These are phyloP conservation scores for Opisthocomus hoazin DNA, from an alignment of 2,113 vertebrate species.

Conservation along the genomic window DNA sequence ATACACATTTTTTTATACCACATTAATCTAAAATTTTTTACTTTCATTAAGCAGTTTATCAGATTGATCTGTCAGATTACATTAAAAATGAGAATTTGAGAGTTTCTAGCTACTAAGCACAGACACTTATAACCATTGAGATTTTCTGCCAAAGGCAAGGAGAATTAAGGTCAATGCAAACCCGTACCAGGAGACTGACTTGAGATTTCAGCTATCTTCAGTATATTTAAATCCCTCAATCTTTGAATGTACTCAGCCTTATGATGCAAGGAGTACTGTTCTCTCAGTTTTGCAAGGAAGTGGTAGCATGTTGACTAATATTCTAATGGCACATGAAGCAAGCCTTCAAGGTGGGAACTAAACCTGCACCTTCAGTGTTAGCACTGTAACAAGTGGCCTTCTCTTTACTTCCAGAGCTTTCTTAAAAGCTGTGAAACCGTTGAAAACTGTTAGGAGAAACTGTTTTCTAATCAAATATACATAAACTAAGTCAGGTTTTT, in stretches of 20 bases:
- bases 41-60: background rate
- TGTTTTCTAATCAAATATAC: background rate
- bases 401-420: background rate
- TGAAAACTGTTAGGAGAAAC: background rate
- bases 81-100: background rate
- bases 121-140: background rate
- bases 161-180: background rate
- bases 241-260: background rate
- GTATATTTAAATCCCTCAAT: background rate
- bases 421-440: background rate
- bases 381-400: background rate
- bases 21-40: background rate
- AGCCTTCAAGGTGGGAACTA: background rate
- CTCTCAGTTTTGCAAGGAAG: background rate
- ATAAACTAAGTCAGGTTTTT: background rate
- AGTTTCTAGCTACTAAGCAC: background rate
- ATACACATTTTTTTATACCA: background rate
- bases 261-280: background rate
- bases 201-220: background rate
- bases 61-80: background rate
- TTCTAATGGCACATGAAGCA: background rate
- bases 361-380: background rate
- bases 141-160: background rate
- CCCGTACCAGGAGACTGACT: background rate
- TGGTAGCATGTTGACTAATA: background rate